Percentiles rank a stretch among this genome's conserved stretches.
These are phyloP conservation scores for Dinocampus coccinellae DNA, from an alignment of 2,888 invertebrate species.

Conservation along the genomic window DNA sequence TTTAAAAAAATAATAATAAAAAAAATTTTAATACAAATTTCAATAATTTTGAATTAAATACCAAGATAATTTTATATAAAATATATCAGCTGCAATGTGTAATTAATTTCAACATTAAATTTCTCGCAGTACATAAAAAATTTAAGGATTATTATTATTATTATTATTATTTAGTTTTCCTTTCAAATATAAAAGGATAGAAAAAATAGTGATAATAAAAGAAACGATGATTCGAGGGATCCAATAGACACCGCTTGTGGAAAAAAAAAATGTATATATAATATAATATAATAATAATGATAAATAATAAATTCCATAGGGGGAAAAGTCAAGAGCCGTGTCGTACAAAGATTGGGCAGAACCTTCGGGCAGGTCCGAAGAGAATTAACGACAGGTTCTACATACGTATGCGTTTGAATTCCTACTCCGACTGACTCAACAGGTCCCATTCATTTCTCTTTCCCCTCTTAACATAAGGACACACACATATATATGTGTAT, in stretches of 20 bases:
- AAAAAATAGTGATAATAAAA: background rate
- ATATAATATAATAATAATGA: background rate
- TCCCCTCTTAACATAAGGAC: constrained; percentile 31
- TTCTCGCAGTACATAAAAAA: too few species aligned
- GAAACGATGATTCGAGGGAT: background rate
- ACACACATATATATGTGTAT: constrained; percentile 23
- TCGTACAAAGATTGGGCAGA: constrained; percentile 18
- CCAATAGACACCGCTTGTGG: background rate
- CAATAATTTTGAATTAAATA: too few species aligned
- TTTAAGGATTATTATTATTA: too few species aligned
- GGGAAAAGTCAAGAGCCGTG: constrained; percentile 24
- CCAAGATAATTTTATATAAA: too few species aligned
- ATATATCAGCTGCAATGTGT: too few species aligned
- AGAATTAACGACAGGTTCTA: constrained; percentile 33
- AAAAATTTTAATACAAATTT: too few species aligned
- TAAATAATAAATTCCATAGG: constrained; percentile 7
- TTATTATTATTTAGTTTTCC: too few species aligned
- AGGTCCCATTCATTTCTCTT: constrained; percentile 55
- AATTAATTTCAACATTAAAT: too few species aligned
- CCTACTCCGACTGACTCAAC: too few species aligned
- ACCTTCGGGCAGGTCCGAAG: constrained; percentile 26
- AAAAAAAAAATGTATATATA: constrained; percentile 9
- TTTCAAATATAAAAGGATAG: background rate
- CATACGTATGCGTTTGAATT: too few species aligned
- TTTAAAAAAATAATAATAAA: too few species aligned